Evolutionary conservation across 2,797 vertebrate species (phyloP), one percentile per base, ranked within the genome.

Genomic region (Argentina silus): DNA sequence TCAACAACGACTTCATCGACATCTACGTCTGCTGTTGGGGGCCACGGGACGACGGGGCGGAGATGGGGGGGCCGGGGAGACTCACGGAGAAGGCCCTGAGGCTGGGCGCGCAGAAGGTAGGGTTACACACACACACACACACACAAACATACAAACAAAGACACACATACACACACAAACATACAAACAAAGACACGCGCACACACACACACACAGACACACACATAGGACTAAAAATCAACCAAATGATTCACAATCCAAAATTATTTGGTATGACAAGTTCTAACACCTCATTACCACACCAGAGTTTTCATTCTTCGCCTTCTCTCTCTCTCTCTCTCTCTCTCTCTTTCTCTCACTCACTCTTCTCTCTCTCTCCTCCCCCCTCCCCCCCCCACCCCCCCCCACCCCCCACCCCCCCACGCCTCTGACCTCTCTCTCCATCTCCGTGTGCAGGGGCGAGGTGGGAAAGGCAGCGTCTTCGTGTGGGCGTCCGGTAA

Each of bases 401-500:
- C n/a, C 53, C 7, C 23, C 10, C 1, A 44, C 23, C 56, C 19
- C n/a, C 56, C 56, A 57, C n/a, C n/a, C 50, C n/a, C 53, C 7
- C 23, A 10, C 1, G 44, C 23, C 5, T 48, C 6, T 7, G 9
- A 5, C 21, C 9, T 66, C 23, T 66, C 53, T n/a, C n/a, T n/a
- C n/a, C n/a, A n/a, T n/a, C n/a, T n/a, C 17, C 53, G 17, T 44
- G 66, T 55, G 62, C 82, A 91, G 91, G 90, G 91, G 17, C 78
- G 86, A 72, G 76, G 70, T 67, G 90, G 88, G 63, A 90, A 89
- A 80, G 92, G 89, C 76, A 91, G 74, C 76, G 77, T 93, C 75
- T 93, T 88, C 51, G 85, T 91, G 79, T 92, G 92, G 90, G 93
- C 87, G 23, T 80, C 87, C 65, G 91, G 92, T 77, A 90, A 91